Evolutionary conservation across 2,888 invertebrate genomes (phyloP).

Genomic region (Girardia tigrina): DNA sequence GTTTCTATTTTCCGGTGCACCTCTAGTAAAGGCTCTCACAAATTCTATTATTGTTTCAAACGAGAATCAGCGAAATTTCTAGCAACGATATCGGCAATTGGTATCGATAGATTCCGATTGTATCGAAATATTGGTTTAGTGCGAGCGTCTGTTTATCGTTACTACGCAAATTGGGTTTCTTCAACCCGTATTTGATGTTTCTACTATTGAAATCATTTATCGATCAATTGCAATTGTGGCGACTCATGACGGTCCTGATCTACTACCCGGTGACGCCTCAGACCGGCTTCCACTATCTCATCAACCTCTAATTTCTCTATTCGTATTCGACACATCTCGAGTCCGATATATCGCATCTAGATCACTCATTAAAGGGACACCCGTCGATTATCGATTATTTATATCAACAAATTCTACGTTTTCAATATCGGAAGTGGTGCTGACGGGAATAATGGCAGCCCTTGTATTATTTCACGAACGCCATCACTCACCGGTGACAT

Average conservation of each 20-base stretch:
- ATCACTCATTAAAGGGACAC: too few relatives aligned
- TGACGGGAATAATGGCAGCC: too few relatives aligned
- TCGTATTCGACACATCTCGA: conserved; percentile 81
- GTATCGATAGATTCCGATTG: conserved; percentile 62
- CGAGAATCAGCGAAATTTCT: too few relatives aligned
- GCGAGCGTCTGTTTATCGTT: conserved; percentile 70
- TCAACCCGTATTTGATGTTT: conserved; percentile 61
- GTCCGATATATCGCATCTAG: conserved; percentile 65
- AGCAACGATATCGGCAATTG: conserved; percentile 51
- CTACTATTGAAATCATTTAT: conserved; percentile 61
- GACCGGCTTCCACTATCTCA: conserved; percentile 86
- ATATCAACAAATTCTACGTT: too few relatives aligned
- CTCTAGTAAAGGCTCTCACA: too few relatives aligned
- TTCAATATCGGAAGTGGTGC: too few relatives aligned
- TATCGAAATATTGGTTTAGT: conserved; percentile 84
- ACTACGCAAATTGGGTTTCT: conserved; percentile 68
- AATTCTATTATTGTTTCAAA: too few relatives aligned
- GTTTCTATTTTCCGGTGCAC: too few relatives aligned
- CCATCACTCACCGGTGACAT: too few relatives aligned
- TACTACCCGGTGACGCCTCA: conserved; percentile 77
- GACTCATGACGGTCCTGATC: conserved; percentile 74
- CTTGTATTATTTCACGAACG: too few relatives aligned
- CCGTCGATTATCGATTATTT: too few relatives aligned
- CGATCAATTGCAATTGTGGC: conserved; percentile 67
- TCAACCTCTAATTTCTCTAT: conserved; percentile 92